Base-by-base conservation (phyloP, 2,113 vertebrate species). In the Setophaga petechia region DNA sequence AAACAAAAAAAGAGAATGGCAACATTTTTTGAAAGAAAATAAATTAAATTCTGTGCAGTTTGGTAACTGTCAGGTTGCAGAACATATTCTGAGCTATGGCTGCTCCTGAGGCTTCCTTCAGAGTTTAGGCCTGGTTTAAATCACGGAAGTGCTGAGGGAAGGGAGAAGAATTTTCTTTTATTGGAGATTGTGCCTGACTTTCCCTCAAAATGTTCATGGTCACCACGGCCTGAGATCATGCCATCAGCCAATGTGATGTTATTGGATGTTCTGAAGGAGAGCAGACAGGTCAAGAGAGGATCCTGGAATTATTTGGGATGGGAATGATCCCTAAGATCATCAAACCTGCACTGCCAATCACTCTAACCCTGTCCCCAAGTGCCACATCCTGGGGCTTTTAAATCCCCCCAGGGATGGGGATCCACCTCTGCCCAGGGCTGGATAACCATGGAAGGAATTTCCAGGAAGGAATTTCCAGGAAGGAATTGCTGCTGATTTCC, bases 361-460 rank as follows among this genome's bases (percentile, higher is more conserved):
- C 24, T 8, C 25, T 35, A 15, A 21, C 33, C 27, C 6, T 9
- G 35, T 73, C 67, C 44, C 43, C 31, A 27, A 3, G 25, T 9
- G 58, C 25, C 43, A 31, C 75, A 25, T 25, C 10, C 11, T 9
- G 15, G 1, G 11, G n/a, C 3, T 41, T 41, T 49, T 15, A 15
- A 51, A 51, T 15, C 51, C 67, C 15, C 27, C 11, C 22, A 28
- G 9, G 28, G 18, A 37, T 44, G 51, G 22, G 1, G 14, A 43
- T 28, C 67, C 59, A 6, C 5, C 20, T 0, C 12, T 71, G 6
- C 15, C 28, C 18, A 9, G 41, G 24, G 25, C 0, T 73, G 43
- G 58, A 35, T 7, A 7, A 11, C 1, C 6, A 5, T 47, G 47
- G 47, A 23, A 23, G 47, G 47, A 23, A 47, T 43, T 51, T 33